A percentile compares a stretch with the other conserved stretches of the same genome.
These are phyloP conservation scores for Pantala flavescens DNA, from an alignment of 1,140 invertebrate species.

Conservation along the genomic window DNA sequence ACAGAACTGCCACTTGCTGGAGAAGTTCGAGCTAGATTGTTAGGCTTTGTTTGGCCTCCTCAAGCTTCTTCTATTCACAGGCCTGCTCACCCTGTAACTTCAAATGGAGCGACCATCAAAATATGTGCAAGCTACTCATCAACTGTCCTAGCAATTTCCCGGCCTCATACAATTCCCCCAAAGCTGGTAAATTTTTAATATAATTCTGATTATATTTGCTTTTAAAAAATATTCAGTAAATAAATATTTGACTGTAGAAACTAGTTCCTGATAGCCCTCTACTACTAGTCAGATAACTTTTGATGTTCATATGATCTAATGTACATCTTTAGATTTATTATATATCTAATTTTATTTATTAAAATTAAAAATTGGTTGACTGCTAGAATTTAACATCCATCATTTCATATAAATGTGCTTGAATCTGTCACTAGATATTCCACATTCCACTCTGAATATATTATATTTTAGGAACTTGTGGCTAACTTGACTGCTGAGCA, in stretches of 20 bases:
- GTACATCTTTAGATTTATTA: too few species aligned
- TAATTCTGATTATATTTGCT: too few species aligned
- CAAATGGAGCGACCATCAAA: background rate
- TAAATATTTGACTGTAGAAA: too few species aligned
- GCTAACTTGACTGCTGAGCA: slow-evolving; percentile 57
- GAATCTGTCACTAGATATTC: too few species aligned
- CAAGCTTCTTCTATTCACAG: slow-evolving; percentile 34
- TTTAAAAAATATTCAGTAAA: too few species aligned
- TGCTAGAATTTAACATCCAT: too few species aligned
- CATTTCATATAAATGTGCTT: too few species aligned
- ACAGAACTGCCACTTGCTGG: slow-evolving; percentile 55
- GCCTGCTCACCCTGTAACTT: background rate
- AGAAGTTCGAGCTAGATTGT: slow-evolving; percentile 59
- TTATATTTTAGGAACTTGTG: slow-evolving; percentile 37
- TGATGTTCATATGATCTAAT: too few species aligned
- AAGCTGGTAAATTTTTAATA: slow-evolving; percentile 26
- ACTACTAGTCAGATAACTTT: too few species aligned
- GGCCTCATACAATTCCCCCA: slow-evolving; percentile 29
- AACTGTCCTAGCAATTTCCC: slow-evolving; percentile 43
- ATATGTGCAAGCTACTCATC: slow-evolving; percentile 61
- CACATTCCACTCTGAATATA: slow-evolving; percentile 9
- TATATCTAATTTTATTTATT: too few species aligned
- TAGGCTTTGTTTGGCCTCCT: slow-evolving; percentile 69
- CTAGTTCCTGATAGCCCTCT: too few species aligned
- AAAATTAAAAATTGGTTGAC: too few species aligned